Percentiles rank a stretch among this genome's conserved stretches.
Conservation (phyloP, 2,888 invertebrate species). For the Mantis religiosa region DNA sequence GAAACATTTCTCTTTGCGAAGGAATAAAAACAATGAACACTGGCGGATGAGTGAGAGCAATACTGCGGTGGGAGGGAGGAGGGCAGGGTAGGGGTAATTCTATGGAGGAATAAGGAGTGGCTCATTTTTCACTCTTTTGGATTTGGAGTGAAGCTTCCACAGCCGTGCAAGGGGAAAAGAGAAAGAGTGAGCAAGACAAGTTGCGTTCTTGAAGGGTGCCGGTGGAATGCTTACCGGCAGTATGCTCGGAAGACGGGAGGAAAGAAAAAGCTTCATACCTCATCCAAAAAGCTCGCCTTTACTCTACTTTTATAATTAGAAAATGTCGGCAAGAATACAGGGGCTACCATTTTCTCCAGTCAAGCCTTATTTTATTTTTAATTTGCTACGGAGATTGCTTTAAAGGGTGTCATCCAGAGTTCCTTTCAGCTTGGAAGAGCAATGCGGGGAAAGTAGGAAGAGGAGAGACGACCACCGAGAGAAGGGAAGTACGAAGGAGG, state of each 20-base stretch:
- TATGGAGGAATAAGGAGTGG: conserved; percentile 7
- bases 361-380: conserved; percentile 30
- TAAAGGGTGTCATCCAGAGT: conserved; percentile 22
- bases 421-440: conserved; percentile 14
- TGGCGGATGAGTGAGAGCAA: background rate
- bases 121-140: conserved; percentile 17
- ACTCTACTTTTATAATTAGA: conserved; percentile 17
- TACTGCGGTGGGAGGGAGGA: background rate
- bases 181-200: background rate
- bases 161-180: background rate
- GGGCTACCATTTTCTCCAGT: conserved; percentile 13
- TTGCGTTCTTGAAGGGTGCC: background rate
- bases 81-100: background rate
- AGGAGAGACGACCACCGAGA: background rate
- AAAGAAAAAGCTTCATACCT: conserved; percentile 6
- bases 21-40: conserved; percentile 9
- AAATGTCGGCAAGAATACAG: conserved; percentile 10
- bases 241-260: background rate
- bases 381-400: conserved; percentile 30
- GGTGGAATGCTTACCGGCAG: background rate
- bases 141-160: background rate
- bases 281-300: background rate
- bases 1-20: background rate
- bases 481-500: background rate
- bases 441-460: background rate